Base-by-base conservation (phyloP, 2,113 vertebrate genomes). In the Anser brachyrhynchus region DNA sequence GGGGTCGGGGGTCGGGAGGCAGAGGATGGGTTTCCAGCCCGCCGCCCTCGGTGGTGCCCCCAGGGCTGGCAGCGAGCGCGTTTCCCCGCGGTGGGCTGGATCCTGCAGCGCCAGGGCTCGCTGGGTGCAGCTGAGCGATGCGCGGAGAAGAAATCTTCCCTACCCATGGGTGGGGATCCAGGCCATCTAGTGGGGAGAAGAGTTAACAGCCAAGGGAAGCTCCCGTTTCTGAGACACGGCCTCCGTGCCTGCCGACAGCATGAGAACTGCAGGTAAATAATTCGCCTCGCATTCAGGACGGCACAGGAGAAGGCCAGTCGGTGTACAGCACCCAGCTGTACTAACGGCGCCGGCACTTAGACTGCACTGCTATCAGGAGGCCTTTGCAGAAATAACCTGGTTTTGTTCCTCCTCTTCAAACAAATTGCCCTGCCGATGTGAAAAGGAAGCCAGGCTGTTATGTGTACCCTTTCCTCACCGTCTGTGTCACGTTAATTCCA, bases 151-250 rank as follows among this genome's bases (percentile, higher is more conserved):
- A 54, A 74, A 69, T 23, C 59, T 10, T 57, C 29, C 78, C 81
- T 33, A 64, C 23, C 13, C 18, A 22, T 2, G n/a, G 52, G n/a
- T 29, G 93, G 92, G 65, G 82, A 73, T 33, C 51, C 3, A 22
- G 74, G 91, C 95, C 96, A 95, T 93, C 94, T 97, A 94, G 94
- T 65, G 93, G 96, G 28, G 22, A 96, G 25, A 95, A 69, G 58
- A 80, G 35, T 41, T 33, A 52, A 76, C 16, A 74, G 70, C 73
- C 13, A 35, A 49, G 49, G 49, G 26, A 10, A 35, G 23, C 86
- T 92, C 58, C 49, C 61, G 10, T 54, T 44, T 31, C 62, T 65
- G 57, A 6, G 2, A 9, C 4, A n/a, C 62, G 51, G 69, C 43
- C 51, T 51, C 71, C n/a, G 55, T 1, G 3, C 13, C 10, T 0